Evolutionary conservation across 2,797 vertebrate genomes (phyloP), one percentile per base, ranked within the genome.

Genomic region (Bovichtus variegatus): DNA sequence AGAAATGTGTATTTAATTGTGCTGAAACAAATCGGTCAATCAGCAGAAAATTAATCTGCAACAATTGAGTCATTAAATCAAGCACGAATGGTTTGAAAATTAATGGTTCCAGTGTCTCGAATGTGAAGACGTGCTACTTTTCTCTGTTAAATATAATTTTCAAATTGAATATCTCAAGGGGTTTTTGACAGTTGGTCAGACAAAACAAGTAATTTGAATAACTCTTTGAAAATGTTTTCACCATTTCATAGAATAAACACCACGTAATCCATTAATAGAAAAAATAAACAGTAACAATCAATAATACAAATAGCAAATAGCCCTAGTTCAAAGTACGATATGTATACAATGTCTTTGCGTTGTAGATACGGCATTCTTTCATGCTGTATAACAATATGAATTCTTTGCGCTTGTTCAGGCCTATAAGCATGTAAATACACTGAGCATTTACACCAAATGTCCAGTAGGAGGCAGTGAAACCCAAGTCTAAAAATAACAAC

Each of bases 391-490:
- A 18, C 12, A 18, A 15, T 8, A 13, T 61, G 2, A 25, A 13
- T 9, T 38, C 0, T 9, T 38, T 12, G 16, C n/a, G 10, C 36
- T 53, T 60, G 11, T 29, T 66, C 3, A n/a, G 51, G 4, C 3
- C 1, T 38, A 2, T 13, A 19, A 36, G 3, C 31, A 12, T 29
- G 44, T 54, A 54, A 27, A 36, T 47, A 31, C 1, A 43, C 0
- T 2, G 44, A 11, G 73, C 51, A 84, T 67, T 87, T 83, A 70
- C 87, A 83, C 29, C 29, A 41, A 4, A 70, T 25, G 80, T 65
- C 89, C 91, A 93, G 87, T 73, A 92, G 92, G 88, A 76, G 91
- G 91, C 92, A 90, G 82, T 77, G 54, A 68, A 50, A 12, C 15
- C 74, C 60, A 80, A 85, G 50, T 25, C 11, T 55, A 43, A 1